These are phyloP conservation scores for Platerodrilus igneus DNA, from an alignment of 2,888 invertebrate genomes.

Conservation along the genomic window DNA sequence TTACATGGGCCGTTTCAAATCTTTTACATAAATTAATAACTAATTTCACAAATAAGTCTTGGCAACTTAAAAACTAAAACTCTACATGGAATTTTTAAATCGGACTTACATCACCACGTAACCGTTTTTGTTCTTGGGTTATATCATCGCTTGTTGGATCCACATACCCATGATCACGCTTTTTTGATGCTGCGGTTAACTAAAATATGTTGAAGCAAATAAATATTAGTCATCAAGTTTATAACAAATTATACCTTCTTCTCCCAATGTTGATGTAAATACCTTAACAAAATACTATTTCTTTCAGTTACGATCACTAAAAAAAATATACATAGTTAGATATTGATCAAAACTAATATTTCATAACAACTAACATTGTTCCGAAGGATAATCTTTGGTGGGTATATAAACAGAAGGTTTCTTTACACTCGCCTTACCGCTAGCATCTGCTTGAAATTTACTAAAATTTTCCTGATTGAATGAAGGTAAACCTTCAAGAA, in stretches of 20 bases:
- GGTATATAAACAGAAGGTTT: constrained; percentile 88
- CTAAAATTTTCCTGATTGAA: constrained; percentile 90
- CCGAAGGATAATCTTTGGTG: constrained; percentile 87
- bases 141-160: constrained; percentile 39
- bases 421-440: constrained; percentile 75
- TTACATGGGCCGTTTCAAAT: too few species aligned
- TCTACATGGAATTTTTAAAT: too few species aligned
- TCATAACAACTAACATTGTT: constrained; percentile 69
- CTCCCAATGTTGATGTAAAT: constrained; percentile 93
- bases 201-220: too few species aligned
- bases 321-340: constrained; percentile 49
- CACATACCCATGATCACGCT: constrained; percentile 40
- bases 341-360: background rate
- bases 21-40: too few species aligned
- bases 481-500: constrained; percentile 85
- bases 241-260: constrained; percentile 72
- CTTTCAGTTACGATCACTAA: constrained; percentile 93
- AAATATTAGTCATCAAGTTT: too few species aligned
- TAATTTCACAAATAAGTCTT: too few species aligned
- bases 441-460: constrained; percentile 81
- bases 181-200: too few species aligned
- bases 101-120: constrained; percentile 40
- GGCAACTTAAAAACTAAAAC: too few species aligned
- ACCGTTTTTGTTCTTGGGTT: constrained; percentile 39
- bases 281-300: constrained; percentile 87